Base-by-base conservation (phyloP, 2,797 vertebrate species). In the Darevskia nairensis region DNA sequence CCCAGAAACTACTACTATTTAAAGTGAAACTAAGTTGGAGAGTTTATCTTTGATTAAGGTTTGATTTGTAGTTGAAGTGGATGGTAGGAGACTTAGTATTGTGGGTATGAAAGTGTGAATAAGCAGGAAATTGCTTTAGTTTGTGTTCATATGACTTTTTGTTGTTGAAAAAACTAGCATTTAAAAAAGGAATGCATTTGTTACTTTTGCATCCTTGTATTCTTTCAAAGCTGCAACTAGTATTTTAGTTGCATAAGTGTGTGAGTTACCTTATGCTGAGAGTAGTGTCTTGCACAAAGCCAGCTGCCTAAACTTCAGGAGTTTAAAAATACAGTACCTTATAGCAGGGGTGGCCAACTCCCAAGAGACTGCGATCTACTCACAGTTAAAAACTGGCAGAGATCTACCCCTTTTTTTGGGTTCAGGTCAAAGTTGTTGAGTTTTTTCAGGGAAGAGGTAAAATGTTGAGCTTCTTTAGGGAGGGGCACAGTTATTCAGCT, bases 1-100 rank as follows among this genome's bases (percentile, higher is more conserved):
- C 17, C 39, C n/a, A 64, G 41, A 86, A 85, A 72, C 35, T 82
- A 11, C 19, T 84, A 1, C 15, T 29, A 2, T 84, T 85, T 3
- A 9, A 74, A 35, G 3, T 64, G 85, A 68, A 74, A 81, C 27
- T 82, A 8, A 86, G 4, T 1, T 61, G 35, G 0, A 1, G 72
- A 35, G 23, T 44, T 5, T 76, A 80, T 6, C 21, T 90, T 64
- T 83, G 82, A 35, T 64, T 90, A 79, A 90, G 89, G 4, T 76
- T 78, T n/a, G n/a, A 80, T 72, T 55, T 85, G 0, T 55, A 4
- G 61, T n/a, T 75, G 19, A 39, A 32, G 4, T 39, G 87, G 9
- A 19, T 17, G 69, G 23, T 92, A 85, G 35, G 92, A 93, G 29
- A 84, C 25, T 41, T n/a, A 2, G 6, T 84, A 4, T 29, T 59